Percentiles rank a stretch among this genome's conserved stretches.
Evolutionary conservation across 37 sponge, comb jelly and placozoan genomes (phyloP).

Genomic region (Halichondria panicea): DNA sequence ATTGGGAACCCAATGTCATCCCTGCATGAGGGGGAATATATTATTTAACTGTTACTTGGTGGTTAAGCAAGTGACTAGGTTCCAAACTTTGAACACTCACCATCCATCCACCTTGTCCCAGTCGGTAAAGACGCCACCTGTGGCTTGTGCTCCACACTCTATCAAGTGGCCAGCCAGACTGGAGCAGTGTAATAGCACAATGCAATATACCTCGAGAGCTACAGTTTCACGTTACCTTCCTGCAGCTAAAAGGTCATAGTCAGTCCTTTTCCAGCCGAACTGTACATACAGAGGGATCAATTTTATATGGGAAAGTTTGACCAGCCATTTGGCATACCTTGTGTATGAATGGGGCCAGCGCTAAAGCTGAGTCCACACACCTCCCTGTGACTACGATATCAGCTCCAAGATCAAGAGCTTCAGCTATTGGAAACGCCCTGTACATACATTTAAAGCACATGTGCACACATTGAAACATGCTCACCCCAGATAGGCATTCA

Average conservation of each 20-base stretch:
- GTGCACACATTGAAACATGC: background rate
- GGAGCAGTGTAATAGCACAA: background rate
- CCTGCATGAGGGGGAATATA: slow-evolving; percentile 40
- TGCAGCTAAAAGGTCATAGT: slow-evolving; percentile 76
- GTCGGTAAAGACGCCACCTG: slow-evolving; percentile 98
- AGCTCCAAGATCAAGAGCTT: slow-evolving; percentile 83
- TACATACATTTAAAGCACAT: background rate
- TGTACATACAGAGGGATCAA: slow-evolving; percentile 12
- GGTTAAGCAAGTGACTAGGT: too few relatives aligned
- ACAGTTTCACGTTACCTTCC: slow-evolving; percentile 87
- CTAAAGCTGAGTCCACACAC: slow-evolving; percentile 94
- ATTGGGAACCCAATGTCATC: slow-evolving; percentile 95
- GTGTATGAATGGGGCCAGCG: slow-evolving; percentile 94
- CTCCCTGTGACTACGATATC: slow-evolving; percentile 97
- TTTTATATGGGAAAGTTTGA: background rate
- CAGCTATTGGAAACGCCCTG: slow-evolving; percentile 91
- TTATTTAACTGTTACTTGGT: too few relatives aligned
- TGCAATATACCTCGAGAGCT: too few relatives aligned
- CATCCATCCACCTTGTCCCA: slow-evolving; percentile 90
- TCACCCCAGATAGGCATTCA: slow-evolving; percentile 94
- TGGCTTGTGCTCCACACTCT: slow-evolving; percentile 98
- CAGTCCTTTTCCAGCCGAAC: slow-evolving; percentile 80
- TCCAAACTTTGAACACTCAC: too few relatives aligned
- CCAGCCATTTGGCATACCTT: slow-evolving; percentile 33
- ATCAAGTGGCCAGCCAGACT: slow-evolving; percentile 97